Evolutionary conservation across 2,113 vertebrate genomes (phyloP).

Genomic region (Odocoileus virginianus): DNA sequence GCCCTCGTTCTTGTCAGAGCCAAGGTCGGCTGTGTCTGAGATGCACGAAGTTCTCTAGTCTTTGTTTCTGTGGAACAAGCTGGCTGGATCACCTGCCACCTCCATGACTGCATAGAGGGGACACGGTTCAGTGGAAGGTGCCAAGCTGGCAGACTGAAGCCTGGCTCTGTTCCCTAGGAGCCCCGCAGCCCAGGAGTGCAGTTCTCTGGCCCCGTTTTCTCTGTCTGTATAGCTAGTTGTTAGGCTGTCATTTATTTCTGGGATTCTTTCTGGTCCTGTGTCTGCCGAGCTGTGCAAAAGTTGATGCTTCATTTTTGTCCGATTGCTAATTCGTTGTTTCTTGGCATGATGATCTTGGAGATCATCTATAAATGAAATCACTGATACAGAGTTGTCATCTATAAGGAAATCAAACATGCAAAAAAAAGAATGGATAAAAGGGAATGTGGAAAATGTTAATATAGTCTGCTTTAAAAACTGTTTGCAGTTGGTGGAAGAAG

Average conservation of each 20-base stretch:
- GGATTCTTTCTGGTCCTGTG: background rate
- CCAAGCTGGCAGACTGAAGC: background rate
- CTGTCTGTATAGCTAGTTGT: background rate
- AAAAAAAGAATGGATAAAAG: background rate
- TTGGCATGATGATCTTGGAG: background rate
- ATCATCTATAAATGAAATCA: conserved; percentile 12
- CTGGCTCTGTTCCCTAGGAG: background rate
- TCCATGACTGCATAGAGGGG: background rate
- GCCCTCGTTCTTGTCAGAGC: background rate
- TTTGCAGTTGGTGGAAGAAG: background rate
- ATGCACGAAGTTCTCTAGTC: background rate
- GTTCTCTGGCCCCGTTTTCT: background rate
- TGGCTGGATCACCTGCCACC: background rate
- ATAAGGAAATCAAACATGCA: background rate
- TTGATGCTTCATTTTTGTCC: background rate
- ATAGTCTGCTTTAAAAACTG: background rate
- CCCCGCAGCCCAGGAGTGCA: background rate
- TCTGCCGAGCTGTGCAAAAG: background rate
- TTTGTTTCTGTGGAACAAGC: background rate
- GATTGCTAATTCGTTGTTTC: background rate
- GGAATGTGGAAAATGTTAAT: background rate
- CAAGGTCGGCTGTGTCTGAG: background rate
- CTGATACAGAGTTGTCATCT: background rate
- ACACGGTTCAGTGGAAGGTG: background rate
- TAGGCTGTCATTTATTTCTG: background rate